Evolutionary conservation across 1,140 invertebrate genomes (phyloP).

Genomic region (Oncopodura yosiiana): DNA sequence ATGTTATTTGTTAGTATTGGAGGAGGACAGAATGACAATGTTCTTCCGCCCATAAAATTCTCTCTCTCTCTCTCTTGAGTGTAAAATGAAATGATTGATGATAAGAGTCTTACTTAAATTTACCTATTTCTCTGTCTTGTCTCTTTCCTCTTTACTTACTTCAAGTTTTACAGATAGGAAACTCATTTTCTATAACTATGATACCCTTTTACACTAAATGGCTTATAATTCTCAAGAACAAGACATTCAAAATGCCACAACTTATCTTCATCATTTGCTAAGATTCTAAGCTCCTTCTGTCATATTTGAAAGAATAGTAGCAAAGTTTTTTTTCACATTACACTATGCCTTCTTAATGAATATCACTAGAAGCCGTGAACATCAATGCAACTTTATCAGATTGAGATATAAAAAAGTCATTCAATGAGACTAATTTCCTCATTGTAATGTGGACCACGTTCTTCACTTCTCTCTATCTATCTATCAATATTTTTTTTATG

Average conservation of each 20-base stretch:
- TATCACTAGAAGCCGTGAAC: no score
- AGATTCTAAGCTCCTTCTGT: no score
- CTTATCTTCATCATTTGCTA: constrained; percentile 15
- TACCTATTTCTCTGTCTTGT: constrained; percentile 3
- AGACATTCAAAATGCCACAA: constrained; percentile 16
- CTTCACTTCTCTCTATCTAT: no score
- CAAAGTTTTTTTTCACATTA: no score
- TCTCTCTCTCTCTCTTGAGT: background rate
- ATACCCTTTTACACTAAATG: background rate
- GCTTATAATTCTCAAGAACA: constrained; percentile 9
- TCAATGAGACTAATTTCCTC: no score
- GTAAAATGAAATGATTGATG: constrained; percentile 17
- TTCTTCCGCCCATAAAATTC: background rate
- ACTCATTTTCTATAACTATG: background rate
- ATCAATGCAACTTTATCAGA: no score
- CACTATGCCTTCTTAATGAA: no score
- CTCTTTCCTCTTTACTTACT: no score
- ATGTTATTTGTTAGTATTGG: constrained; percentile 4
- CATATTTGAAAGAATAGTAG: no score
- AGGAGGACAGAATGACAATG: background rate
- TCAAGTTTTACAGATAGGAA: background rate
- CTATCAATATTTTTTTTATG: no score
- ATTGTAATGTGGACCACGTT: no score
- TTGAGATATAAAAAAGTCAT: no score
- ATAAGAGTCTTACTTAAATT: constrained; percentile 16